Percentiles rank a stretch among this genome's conserved stretches.
Evolutionary conservation across 2,113 vertebrate species (phyloP).

Genomic region (Rhabdornis inornatus): DNA sequence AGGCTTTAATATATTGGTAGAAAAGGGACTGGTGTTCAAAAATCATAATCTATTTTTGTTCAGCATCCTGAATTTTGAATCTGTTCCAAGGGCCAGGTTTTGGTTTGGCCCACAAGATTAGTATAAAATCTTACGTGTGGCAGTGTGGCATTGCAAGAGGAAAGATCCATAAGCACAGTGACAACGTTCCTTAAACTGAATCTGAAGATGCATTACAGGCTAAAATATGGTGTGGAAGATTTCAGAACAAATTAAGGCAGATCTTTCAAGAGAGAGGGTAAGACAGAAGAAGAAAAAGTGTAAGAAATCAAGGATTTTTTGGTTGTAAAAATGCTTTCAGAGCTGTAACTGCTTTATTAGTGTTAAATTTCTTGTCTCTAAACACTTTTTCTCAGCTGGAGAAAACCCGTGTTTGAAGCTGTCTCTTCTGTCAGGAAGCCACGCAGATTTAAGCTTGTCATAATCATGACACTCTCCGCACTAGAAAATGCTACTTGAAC

Average conservation of each 20-base stretch:
- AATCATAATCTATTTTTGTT: background rate
- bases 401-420: background rate
- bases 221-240: background rate
- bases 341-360: background rate
- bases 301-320: background rate
- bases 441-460: background rate
- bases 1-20: background rate
- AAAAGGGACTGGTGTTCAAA: background rate
- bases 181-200: background rate
- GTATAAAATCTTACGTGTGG: background rate
- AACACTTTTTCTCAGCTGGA: background rate
- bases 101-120: background rate
- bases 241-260: background rate
- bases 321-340: background rate
- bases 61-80: background rate
- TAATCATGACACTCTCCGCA: background rate
- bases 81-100: background rate
- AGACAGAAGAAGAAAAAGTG: background rate
- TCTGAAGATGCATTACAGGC: background rate
- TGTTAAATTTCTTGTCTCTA: constrained; percentile 1
- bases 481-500: background rate
- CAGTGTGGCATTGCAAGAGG: background rate
- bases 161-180: background rate
- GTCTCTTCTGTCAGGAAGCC: background rate
- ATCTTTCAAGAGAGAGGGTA: background rate